A percentile compares a stretch with the other conserved stretches of the same genome.
Evolutionary conservation across 2,797 vertebrate genomes (phyloP).

Genomic region (Varecia variegata): DNA sequence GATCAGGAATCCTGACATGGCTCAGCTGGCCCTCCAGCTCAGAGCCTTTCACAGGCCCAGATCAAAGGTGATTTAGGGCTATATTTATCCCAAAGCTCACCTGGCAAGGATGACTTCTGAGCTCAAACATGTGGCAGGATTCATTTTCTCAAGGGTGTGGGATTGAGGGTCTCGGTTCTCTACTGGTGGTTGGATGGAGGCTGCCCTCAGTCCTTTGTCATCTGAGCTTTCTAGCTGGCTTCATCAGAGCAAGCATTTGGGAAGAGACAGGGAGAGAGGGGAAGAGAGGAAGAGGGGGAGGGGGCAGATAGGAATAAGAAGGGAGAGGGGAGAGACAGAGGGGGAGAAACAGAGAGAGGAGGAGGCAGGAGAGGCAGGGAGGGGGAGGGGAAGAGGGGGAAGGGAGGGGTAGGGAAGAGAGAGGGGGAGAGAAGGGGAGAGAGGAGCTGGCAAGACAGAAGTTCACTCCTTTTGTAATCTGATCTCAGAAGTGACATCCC

Average conservation of each 20-base stretch:
- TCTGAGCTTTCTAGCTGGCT: background rate
- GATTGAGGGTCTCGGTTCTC: background rate
- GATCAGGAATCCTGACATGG: background rate
- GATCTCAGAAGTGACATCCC: background rate
- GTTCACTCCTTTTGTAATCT: background rate
- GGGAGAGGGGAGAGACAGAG: background rate
- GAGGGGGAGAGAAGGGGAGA: too few species aligned
- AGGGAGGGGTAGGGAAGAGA: background rate
- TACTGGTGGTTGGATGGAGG: background rate
- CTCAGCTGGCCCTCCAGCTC: background rate
- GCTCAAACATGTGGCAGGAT: background rate
- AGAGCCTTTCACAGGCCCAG: background rate
- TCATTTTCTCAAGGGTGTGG: background rate
- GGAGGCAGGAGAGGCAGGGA: background rate
- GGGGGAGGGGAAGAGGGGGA: too few species aligned
- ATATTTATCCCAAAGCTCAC: too few species aligned
- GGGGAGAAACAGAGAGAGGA: too few species aligned
- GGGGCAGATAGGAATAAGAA: background rate
- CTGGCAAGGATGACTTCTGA: background rate
- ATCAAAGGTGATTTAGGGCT: background rate
- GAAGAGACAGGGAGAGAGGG: background rate
- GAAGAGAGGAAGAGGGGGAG: too few species aligned
- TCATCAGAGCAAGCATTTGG: background rate
- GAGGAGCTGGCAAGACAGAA: background rate
- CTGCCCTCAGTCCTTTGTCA: background rate